phyloP scores from a whole-genome alignment of 2,113 vertebrate species.

The Ailurus styani region DNA sequence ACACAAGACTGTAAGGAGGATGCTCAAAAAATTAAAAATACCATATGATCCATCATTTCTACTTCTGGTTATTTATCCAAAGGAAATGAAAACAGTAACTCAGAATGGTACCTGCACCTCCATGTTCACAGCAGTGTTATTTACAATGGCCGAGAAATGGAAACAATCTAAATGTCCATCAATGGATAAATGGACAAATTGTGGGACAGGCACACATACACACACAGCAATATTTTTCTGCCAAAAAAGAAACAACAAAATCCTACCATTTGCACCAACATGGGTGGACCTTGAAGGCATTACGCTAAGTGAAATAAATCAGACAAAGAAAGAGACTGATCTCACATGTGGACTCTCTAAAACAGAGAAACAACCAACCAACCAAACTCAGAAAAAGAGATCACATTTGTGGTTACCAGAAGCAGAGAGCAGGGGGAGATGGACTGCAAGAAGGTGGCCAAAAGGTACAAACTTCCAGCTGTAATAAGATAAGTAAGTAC shows the following conservation, averaged over 20 bases:
- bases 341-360: background rate
- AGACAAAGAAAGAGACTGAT: background rate
- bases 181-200: background rate
- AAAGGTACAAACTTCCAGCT: background rate
- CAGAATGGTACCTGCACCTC: background rate
- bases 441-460: background rate
- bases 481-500: background rate
- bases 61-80: background rate
- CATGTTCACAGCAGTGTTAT: background rate
- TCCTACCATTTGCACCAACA: background rate
- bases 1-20: background rate
- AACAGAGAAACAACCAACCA: background rate
- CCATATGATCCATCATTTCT: background rate
- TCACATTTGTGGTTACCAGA: background rate
- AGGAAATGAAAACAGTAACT: background rate
- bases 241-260: background rate
- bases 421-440: background rate
- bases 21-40: background rate
- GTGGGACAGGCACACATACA: background rate
- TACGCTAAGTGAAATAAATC: background rate
- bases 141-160: background rate
- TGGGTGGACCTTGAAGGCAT: background rate
- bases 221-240: background rate
- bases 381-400: background rate
- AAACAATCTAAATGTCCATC: background rate